These are phyloP conservation scores for Probaryconus sp. DNA, from an alignment of 1,140 invertebrate species.

Conservation along the genomic window DNA sequence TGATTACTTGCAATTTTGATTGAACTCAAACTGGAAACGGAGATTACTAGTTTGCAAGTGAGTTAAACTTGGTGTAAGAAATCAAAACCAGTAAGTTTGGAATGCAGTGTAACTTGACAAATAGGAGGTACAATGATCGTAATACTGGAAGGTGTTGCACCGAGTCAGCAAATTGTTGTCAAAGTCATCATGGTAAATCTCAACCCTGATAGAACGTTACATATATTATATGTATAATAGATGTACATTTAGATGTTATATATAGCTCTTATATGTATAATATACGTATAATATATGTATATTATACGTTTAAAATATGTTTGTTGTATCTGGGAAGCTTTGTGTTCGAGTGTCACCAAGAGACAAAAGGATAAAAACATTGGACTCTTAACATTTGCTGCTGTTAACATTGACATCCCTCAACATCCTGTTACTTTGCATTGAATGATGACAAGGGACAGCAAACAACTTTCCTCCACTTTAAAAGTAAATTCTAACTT, in stretches of 20 bases:
- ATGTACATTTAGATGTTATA: too few relatives aligned
- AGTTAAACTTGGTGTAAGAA: constrained; percentile 89
- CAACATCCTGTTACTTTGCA: constrained; percentile 97
- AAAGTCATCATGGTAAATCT: constrained; percentile 95
- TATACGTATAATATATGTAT: too few relatives aligned
- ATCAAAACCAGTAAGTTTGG: constrained; percentile 83
- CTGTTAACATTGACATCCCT: constrained; percentile 95
- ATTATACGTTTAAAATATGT: too few relatives aligned
- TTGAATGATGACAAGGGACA: constrained; percentile 97
- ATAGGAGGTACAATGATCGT: constrained; percentile 95
- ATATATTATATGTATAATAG: too few relatives aligned
- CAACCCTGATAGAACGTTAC: too few relatives aligned
- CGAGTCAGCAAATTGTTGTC: constrained; percentile 95
- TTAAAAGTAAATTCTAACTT: constrained; percentile 81
- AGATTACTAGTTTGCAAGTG: constrained; percentile 90
- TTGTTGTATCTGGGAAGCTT: too few relatives aligned
- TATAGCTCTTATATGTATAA: too few relatives aligned
- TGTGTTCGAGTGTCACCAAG: constrained; percentile 90
- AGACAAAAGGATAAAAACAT: constrained; percentile 91
- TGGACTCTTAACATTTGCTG: constrained; percentile 90
- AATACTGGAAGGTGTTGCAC: constrained; percentile 91
- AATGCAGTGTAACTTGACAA: constrained; percentile 93
- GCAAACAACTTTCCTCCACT: constrained; percentile 94
- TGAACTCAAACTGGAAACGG: constrained; percentile 94
- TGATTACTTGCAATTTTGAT: constrained; percentile 93